Evolutionary conservation across 2,797 vertebrate genomes (phyloP), one percentile per base, ranked within the genome.

Genomic region (Cichlasoma orientale): DNA sequence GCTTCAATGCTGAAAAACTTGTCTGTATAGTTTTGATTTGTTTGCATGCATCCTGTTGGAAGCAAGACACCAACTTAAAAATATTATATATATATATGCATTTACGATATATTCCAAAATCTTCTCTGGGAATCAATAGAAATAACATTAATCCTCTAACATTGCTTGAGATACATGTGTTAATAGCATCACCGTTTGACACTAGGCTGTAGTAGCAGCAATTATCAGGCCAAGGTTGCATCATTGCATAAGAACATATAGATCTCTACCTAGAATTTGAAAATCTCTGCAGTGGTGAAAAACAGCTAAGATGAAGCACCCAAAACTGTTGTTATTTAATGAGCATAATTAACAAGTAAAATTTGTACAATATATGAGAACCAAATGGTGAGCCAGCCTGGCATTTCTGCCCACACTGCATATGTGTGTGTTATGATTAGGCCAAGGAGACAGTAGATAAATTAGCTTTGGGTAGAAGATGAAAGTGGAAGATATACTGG

Each of bases 381-480:
- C 80, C 89, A 92, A 92, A 88, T 88, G 80, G 84, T 3, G 52
- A 44, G 70, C 77, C 90, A 92, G 88, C 89, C 92, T 90, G 91
- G 86, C 86, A 79, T 88, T 88, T 87, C 80, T 88, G 85, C 84
- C 86, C 91, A 93, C 83, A 63, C 86, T 86, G 85, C 90, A 86
- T 82, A 77, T 83, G 86, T 87, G 83, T 88, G 90, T 87, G 84
- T 87, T 90, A 86, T 91, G 90, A 93, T 92, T 90, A 90, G 90
- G 83, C 92, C 90, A 87, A 84, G 44, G 93, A 93, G 90, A 92
- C 91, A 73, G 86, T 82, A 88, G 90, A 93, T 91, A 90, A 92
- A 94, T 94, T 90, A 93, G 92, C 90, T 90, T 90, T 90, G 88
- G 83, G 89, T 81, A 89, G 90, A 90, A 90, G 92, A 89, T 87